These are phyloP conservation scores for Carcinoscorpius rotundicauda DNA, from an alignment of 1,140 invertebrate genomes.

Conservation along the genomic window DNA sequence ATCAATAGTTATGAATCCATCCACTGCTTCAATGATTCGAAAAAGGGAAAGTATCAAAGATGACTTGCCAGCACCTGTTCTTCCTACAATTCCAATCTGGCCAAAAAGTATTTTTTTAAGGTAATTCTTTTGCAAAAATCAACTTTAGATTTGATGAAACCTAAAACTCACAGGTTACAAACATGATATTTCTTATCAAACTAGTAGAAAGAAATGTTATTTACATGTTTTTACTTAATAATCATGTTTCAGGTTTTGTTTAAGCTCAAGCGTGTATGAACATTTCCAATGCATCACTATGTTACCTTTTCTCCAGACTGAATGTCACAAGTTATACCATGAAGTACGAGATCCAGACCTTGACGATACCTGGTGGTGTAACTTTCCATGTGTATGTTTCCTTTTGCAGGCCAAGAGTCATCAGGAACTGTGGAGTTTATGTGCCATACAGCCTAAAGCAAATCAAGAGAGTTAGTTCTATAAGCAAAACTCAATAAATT, in stretches of 20 bases:
- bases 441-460: slow-evolving; percentile 52
- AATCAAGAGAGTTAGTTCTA: background rate
- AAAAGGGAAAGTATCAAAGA: slow-evolving; percentile 34
- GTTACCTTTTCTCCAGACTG: slow-evolving; percentile 56
- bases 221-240: too few relatives aligned
- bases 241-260: too few relatives aligned
- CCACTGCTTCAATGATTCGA: slow-evolving; percentile 32
- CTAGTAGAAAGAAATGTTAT: too few relatives aligned
- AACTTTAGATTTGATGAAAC: too few relatives aligned
- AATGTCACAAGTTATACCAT: slow-evolving; percentile 53
- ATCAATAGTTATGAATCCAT: slow-evolving; percentile 33
- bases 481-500: slow-evolving; percentile 6
- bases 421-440: slow-evolving; percentile 14
- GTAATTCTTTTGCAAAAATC: too few relatives aligned
- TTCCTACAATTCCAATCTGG: slow-evolving; percentile 35
- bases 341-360: slow-evolving; percentile 65
- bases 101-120: too few relatives aligned
- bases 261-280: too few relatives aligned
- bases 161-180: too few relatives aligned
- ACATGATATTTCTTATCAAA: too few relatives aligned
- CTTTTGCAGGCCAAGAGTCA: slow-evolving; percentile 58
- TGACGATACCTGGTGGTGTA: slow-evolving; percentile 66
- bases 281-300: too few relatives aligned
- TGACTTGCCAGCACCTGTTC: slow-evolving; percentile 42
- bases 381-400: slow-evolving; percentile 57